Evolutionary conservation across 2,888 invertebrate genomes (phyloP), one percentile per base, ranked within the genome.

Genomic region (Amphipoea oculea): DNA sequence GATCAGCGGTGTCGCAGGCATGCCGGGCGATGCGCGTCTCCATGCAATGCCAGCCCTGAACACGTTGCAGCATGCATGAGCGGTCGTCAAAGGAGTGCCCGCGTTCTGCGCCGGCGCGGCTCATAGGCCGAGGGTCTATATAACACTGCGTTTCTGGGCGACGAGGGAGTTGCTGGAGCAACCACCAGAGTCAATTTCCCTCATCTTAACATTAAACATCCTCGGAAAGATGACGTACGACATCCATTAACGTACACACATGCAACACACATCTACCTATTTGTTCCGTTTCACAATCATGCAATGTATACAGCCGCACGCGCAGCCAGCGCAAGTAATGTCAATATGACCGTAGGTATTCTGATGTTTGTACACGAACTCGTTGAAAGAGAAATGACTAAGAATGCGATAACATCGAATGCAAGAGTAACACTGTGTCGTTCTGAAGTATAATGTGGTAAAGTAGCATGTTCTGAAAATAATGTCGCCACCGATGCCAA

Each of bases 181-280:
- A 95, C 96, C 94, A 96, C 96, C 96, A 97, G 96, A 95, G 96
- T 96, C 97, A 97, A 96, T 92, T 96, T 97, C 96, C 96, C 94
- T 94, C 93, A 94, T 95, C 94, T 96, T 96, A 96, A 95, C 90
- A 91, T 94, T 94, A 96, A 96, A 95, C 95, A 96, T 96, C 96
- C 93, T 93, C 94, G 90, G 90, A 94, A 95, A 96, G 96, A 96
- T 96, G 96, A 96, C 95, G 95, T 96, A 96, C 96, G 97, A 96
- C 96, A 96, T 95, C 91, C 94, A 96, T 94, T 93, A 92, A 93
- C 91, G 93, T 90, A 96, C 96, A 96, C 96, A 96, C 96, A 96
- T 96, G 96, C 96, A 96, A 96, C 96, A 97, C 97, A 96, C 96
- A 95, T 95, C 96, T 96, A 95, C 95, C 96, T 96, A 96, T 94